A percentile compares a stretch with the other conserved stretches of the same genome.
Conservation (phyloP, 2,113 vertebrate genomes). For the Lipophrys pholis region DNA sequence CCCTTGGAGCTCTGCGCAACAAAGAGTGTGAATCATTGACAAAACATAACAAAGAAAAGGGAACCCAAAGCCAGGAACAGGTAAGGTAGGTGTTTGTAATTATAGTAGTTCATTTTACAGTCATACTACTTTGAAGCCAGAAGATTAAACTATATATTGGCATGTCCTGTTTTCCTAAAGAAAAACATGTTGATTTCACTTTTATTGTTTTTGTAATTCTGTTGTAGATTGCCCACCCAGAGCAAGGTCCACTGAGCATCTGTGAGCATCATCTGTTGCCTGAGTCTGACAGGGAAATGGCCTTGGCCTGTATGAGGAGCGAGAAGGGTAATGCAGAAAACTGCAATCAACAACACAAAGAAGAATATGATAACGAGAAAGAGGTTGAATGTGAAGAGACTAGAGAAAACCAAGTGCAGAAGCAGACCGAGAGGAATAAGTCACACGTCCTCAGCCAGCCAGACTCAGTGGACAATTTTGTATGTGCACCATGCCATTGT, state of each 20-base stretch:
- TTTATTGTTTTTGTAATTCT: slow-evolving; percentile 13
- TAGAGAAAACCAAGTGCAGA: background rate
- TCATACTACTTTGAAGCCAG: background rate
- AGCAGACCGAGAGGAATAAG: slow-evolving; percentile 7
- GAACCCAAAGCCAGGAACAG: slow-evolving; percentile 53
- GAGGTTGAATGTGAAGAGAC: slow-evolving; percentile 9
- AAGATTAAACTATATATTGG: background rate
- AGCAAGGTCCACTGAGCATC: slow-evolving; percentile 37
- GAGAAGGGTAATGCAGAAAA: slow-evolving; percentile 2
- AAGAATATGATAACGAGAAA: slow-evolving; percentile 11
- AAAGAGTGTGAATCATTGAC: slow-evolving; percentile 46
- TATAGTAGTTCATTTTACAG: background rate
- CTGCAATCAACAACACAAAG: slow-evolving; percentile 15
- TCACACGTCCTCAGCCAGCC: slow-evolving; percentile 2
- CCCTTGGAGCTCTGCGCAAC: slow-evolving; percentile 49
- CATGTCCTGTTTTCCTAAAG: background rate
- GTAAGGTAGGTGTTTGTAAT: slow-evolving; percentile 53
- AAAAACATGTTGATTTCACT: background rate
- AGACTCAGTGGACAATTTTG: slow-evolving; percentile 29
- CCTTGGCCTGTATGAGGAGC: background rate
- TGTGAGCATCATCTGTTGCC: slow-evolving; percentile 29
- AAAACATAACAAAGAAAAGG: slow-evolving; percentile 40
- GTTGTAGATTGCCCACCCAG: slow-evolving; percentile 42
- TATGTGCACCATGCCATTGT: background rate
- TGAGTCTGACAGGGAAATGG: slow-evolving; percentile 29